Evolutionary conservation across 2,797 vertebrate genomes (phyloP), one percentile per base, ranked within the genome.

Genomic region (Propithecus deckenii): DNA sequence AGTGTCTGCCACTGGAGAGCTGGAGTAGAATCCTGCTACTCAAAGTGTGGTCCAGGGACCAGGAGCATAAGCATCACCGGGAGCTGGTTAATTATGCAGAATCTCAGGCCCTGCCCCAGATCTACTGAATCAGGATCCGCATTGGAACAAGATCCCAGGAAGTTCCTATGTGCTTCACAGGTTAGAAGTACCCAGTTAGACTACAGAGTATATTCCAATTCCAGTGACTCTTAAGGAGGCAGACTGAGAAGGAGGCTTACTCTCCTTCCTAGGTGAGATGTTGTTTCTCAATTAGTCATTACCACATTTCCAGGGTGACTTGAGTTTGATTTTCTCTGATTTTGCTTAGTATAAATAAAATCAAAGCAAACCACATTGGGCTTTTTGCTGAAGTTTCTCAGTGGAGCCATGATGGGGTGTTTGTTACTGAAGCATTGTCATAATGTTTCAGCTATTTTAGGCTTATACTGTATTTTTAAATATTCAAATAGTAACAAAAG

Each of bases 401-500:
- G 69, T 89, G 92, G 52, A 84, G 35, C 28, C 67, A 7, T 71
- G 50, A 48, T 30, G 69, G 90, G 17, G 55, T 89, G 59, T 97
- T 94, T 72, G 41, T 76, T 94, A 86, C 52, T 80, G 81, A 97
- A 96, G 96, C 57, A 50, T 32, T 88, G 71, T 95, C 88, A 87
- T 89, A 91, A 96, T 86, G 65, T 93, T 87, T 88, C 74, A 95
- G 35, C 79, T 97, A 91, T 95, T 97, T 97, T 89, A 89, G 83
- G 48, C 67, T 94, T 79, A 38, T 25, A 20, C 41, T 43, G 25
- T 72, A 91, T 65, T 95, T 95, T 96, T 84, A 95, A 86, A 52
- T 78, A 76, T 75, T 93, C 95, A 94, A 93, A 94, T 85, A 93
- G 95, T 69, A 96, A 96, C 86, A 95, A 93, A 96, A 92, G 89